Conservation (phyloP, 1,140 invertebrate genomes). For the Lamellibrachia luymesi region DNA sequence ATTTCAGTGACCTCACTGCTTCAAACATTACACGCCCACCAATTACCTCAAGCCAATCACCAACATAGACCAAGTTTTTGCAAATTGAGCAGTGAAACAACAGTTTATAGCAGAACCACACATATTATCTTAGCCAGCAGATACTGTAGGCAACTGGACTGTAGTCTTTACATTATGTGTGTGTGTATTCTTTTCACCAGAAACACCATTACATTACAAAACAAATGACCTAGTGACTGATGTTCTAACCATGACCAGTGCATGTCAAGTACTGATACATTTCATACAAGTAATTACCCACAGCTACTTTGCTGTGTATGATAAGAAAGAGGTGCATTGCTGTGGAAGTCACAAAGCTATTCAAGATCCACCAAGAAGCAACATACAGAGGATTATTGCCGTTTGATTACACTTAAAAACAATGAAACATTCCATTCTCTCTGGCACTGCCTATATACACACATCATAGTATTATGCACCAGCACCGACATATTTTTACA, state of each 20-base stretch:
- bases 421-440: neutral
- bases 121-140: neutral
- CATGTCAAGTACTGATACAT: neutral
- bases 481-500: neutral
- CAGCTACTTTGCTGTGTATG: neutral
- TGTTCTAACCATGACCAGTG: neutral
- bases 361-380: neutral
- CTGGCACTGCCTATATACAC: neutral
- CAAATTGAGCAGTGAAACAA: neutral
- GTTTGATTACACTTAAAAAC: neutral
- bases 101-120: neutral
- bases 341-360: neutral
- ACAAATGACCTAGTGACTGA: neutral
- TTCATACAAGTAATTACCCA: neutral
- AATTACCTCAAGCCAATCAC: too few species aligned
- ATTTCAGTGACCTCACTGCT: too few species aligned
- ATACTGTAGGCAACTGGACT: too few species aligned
- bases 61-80: too few species aligned
- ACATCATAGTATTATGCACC: neutral
- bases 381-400: neutral
- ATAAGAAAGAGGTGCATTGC: neutral
- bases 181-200: neutral
- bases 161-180: neutral
- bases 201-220: neutral
- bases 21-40: too few species aligned